phyloP scores from a whole-genome alignment of 2,113 vertebrate species.

The Aegithalos caudatus region DNA sequence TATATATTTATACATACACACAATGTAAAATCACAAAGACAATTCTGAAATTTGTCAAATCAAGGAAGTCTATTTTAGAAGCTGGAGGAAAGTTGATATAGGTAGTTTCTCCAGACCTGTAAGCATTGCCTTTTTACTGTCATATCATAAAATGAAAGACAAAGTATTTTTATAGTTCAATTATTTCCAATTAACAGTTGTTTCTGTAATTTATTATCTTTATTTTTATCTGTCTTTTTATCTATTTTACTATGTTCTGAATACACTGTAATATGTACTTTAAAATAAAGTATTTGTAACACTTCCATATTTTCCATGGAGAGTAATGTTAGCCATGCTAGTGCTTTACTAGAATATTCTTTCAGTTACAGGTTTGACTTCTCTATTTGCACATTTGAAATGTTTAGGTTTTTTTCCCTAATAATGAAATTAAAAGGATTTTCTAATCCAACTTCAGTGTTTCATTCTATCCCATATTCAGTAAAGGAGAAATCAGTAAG shows the following conservation, averaged over 20 bases:
- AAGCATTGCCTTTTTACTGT: background rate
- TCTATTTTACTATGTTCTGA: background rate
- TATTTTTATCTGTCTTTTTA: background rate
- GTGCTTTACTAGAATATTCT: background rate
- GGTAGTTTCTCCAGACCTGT: background rate
- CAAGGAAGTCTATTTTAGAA: background rate
- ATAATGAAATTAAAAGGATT: background rate
- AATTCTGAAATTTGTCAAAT: background rate
- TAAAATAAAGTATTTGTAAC: background rate
- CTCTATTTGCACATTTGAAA: background rate
- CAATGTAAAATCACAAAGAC: background rate
- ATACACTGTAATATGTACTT: rapidly evolving
- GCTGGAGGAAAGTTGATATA: background rate
- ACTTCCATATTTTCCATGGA: rapidly evolving
- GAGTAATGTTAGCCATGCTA: background rate
- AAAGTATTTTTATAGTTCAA: background rate
- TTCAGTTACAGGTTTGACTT: background rate
- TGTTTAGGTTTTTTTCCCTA: background rate
- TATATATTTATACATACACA: too few species aligned
- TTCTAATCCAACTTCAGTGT: background rate
- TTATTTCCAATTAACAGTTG: background rate
- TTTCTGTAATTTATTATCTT: background rate
- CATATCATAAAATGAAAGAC: background rate
- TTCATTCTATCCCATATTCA: background rate
- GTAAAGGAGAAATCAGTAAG: background rate